phyloP scores from a whole-genome alignment of 2,113 vertebrate species.

The Hypomesus transpacificus region DNA sequence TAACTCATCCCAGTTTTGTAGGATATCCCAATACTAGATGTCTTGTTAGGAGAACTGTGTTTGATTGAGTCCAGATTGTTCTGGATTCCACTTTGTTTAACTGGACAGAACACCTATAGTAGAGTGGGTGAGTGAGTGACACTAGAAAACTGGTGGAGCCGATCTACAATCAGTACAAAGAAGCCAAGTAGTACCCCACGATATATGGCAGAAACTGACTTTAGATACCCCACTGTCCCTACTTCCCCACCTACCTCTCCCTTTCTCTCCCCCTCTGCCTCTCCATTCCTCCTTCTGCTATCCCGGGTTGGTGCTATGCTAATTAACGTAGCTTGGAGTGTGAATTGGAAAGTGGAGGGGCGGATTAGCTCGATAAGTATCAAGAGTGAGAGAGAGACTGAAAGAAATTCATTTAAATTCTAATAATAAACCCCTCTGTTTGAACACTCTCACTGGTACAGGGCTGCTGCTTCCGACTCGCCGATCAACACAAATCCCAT shows the following conservation, averaged over 20 bases:
- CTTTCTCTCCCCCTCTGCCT: background rate
- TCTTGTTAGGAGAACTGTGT: constrained; percentile 28
- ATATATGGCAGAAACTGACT: constrained; percentile 14
- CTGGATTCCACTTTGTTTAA: constrained; percentile 23
- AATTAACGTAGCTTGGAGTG: constrained; percentile 42
- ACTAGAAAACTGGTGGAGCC: constrained; percentile 34
- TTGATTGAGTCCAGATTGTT: constrained; percentile 38
- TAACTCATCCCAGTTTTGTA: constrained; percentile 7
- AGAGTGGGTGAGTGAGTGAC: constrained; percentile 2
- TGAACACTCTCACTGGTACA: constrained; percentile 25
- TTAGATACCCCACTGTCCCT: background rate
- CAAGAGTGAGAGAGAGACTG: constrained; percentile 38
- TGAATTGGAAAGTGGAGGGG: constrained; percentile 35
- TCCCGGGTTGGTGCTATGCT: constrained; percentile 35
- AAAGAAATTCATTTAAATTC: constrained; percentile 52
- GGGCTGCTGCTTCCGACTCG: constrained; percentile 17
- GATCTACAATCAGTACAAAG: constrained; percentile 39
- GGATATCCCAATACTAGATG: constrained; percentile 23
- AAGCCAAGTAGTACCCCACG: background rate
- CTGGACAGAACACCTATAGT: constrained; percentile 24
- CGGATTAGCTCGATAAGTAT: constrained; percentile 50
- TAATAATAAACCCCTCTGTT: constrained; percentile 43
- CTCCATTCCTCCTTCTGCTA: constrained; percentile 13
- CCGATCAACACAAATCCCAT: constrained; percentile 47
- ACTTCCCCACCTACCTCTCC: background rate